These are phyloP conservation scores for Solea senegalensis DNA, from an alignment of 2,113 vertebrate genomes.

Conservation along the genomic window DNA sequence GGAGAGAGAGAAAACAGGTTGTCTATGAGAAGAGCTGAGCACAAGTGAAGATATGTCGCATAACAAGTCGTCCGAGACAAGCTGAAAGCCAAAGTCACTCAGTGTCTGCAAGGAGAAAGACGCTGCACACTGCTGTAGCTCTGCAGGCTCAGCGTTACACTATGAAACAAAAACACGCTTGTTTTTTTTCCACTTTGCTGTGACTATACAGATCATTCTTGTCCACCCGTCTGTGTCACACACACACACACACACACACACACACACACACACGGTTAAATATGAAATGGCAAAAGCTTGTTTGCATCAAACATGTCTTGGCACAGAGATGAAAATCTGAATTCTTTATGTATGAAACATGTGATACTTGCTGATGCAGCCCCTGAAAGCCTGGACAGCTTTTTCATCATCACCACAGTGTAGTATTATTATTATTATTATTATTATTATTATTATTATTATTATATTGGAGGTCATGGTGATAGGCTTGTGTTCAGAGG, in stretches of 20 bases:
- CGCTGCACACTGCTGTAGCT: not conserved
- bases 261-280: not conserved
- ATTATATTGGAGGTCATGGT: not conserved
- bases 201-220: slow-evolving; percentile 1
- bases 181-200: no score
- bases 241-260: not conserved
- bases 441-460: no score
- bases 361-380: no score
- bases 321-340: no score
- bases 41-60: slow-evolving; percentile 62
- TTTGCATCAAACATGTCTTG: not conserved
- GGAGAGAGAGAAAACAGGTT: slow-evolving; percentile 23
- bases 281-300: not conserved
- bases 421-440: not conserved
- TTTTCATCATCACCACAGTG: not conserved
- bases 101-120: slow-evolving; percentile 38
- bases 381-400: not conserved
- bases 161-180: no score
- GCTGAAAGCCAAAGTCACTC: slow-evolving; percentile 34
- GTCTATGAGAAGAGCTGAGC: slow-evolving; percentile 8
- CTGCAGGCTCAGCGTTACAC: no score
- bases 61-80: slow-evolving; percentile 64
- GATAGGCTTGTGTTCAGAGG: not conserved
- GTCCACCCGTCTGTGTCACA: not conserved
- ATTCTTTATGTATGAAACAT: no score